phyloP scores from a whole-genome alignment of 2,888 invertebrate species.

The Brachyopa scutellaris region DNA sequence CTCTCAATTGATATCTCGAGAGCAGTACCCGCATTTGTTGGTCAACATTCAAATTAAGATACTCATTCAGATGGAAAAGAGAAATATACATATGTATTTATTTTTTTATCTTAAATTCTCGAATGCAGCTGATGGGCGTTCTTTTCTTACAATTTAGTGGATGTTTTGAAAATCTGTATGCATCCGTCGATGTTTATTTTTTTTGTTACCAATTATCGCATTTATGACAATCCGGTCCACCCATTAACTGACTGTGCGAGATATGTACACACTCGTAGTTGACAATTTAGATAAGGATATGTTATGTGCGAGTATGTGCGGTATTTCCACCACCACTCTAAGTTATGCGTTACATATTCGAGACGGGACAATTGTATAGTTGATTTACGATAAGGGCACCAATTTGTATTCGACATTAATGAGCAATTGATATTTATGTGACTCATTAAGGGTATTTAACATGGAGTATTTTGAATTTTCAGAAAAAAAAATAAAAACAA shows the following conservation, averaged over 20 bases:
- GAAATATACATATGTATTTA: neutral
- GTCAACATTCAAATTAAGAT: constrained; percentile 42
- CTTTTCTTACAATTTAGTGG: neutral
- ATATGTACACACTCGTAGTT: neutral
- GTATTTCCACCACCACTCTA: neutral
- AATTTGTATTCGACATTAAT: constrained; percentile 44
- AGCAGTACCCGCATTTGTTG: constrained; percentile 43
- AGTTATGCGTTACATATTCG: constrained; percentile 11
- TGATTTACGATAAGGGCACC: constrained; percentile 58
- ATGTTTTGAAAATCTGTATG: neutral
- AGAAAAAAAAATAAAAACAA: neutral
- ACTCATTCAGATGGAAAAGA: neutral
- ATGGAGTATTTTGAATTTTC: neutral
- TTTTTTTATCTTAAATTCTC: constrained; percentile 4
- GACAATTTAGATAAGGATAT: constrained; percentile 22
- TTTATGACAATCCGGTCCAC: constrained; percentile 4
- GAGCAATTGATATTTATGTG: constrained; percentile 55
- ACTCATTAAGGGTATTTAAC: constrained; percentile 30
- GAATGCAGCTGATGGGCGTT: constrained; percentile 20
- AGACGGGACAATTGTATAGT: constrained; percentile 9
- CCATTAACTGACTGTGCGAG: constrained; percentile 13
- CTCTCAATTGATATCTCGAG: constrained; percentile 45
- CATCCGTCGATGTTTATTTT: too few species aligned
- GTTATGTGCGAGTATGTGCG: neutral
- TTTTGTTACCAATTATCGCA: constrained; percentile 8